Conservation (phyloP, 2,113 vertebrate species). For the Lutjanus erythropterus region DNA sequence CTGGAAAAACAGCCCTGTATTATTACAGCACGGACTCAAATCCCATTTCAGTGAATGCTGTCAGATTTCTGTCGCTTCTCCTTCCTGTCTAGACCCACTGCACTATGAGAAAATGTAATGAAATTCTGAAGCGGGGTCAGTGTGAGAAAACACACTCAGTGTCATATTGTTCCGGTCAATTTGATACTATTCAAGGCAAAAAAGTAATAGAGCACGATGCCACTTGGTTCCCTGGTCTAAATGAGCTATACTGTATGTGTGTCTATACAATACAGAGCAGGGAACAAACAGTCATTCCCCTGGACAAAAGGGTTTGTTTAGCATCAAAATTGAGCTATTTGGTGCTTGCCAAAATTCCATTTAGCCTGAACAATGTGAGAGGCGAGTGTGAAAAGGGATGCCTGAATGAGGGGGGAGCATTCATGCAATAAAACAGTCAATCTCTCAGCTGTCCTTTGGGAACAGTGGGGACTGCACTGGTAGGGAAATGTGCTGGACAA, state of each 20-base stretch:
- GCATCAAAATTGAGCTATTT: slow-evolving; percentile 59
- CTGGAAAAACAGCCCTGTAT: slow-evolving; percentile 42
- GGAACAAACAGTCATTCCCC: slow-evolving; percentile 43
- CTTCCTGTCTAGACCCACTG: slow-evolving; percentile 38
- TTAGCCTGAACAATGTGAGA: slow-evolving; percentile 62
- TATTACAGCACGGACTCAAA: slow-evolving; percentile 55
- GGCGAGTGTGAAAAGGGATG: slow-evolving; percentile 59
- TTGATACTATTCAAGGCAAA: slow-evolving; percentile 32
- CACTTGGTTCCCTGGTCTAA: slow-evolving; percentile 20
- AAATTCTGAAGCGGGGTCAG: slow-evolving; percentile 41
- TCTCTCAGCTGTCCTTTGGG: slow-evolving; percentile 53
- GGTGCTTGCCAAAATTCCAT: slow-evolving; percentile 66
- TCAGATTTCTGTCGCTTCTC: slow-evolving; percentile 49
- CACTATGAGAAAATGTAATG: slow-evolving; percentile 54
- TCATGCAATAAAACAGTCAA: slow-evolving; percentile 61
- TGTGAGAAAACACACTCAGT: neutral
- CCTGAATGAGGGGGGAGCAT: slow-evolving; percentile 45
- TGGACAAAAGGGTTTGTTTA: slow-evolving; percentile 65
- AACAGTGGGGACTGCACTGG: slow-evolving; percentile 24
- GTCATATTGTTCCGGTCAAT: slow-evolving; percentile 26
- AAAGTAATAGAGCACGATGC: slow-evolving; percentile 27
- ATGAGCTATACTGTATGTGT: slow-evolving; percentile 29
- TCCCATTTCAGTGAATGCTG: slow-evolving; percentile 54
- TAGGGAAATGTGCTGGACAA: slow-evolving; percentile 28
- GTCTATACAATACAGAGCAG: neutral